Conservation (phyloP, 2,113 vertebrate species). For the Mandrillus leucophaeus region DNA sequence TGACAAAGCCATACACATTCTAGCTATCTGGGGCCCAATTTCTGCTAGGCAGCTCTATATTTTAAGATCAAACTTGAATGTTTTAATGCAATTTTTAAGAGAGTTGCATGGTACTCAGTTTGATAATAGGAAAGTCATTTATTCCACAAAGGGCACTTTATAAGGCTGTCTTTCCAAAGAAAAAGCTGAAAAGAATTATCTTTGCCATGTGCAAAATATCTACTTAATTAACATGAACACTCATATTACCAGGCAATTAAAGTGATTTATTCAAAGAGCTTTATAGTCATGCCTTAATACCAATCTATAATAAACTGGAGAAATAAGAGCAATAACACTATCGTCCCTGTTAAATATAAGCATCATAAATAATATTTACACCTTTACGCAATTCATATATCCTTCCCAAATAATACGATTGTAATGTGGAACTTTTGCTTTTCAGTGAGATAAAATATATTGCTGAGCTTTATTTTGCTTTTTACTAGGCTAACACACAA, state of each 20-base stretch:
- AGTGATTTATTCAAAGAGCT: slow-evolving; percentile 70
- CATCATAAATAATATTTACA: slow-evolving; percentile 61
- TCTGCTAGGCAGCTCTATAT: background rate
- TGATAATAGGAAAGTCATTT: slow-evolving; percentile 51
- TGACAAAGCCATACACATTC: background rate
- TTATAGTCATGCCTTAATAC: slow-evolving; percentile 52
- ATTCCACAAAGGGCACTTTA: slow-evolving; percentile 41
- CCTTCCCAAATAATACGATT: slow-evolving; percentile 9
- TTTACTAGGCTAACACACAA: background rate
- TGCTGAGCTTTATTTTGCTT: background rate
- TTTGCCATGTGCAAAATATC: slow-evolving; percentile 68
- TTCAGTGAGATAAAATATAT: slow-evolving; percentile 23
- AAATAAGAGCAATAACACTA: slow-evolving; percentile 50
- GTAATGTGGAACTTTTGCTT: slow-evolving; percentile 14
- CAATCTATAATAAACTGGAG: slow-evolving; percentile 58
- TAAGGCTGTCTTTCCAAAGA: slow-evolving; percentile 58
- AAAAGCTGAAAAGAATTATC: slow-evolving; percentile 53
- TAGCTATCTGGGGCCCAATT: background rate
- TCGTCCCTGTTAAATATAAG: slow-evolving; percentile 26
- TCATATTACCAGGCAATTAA: slow-evolving; percentile 68
- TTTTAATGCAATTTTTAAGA: background rate
- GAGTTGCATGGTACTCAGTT: background rate
- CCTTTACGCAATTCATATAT: slow-evolving; percentile 55
- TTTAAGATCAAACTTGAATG: slow-evolving; percentile 21
- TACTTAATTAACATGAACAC: slow-evolving; percentile 66